Evolutionary conservation across 1,140 invertebrate genomes (phyloP), one percentile per base, ranked within the genome.

Genomic region (Battus philenor): DNA sequence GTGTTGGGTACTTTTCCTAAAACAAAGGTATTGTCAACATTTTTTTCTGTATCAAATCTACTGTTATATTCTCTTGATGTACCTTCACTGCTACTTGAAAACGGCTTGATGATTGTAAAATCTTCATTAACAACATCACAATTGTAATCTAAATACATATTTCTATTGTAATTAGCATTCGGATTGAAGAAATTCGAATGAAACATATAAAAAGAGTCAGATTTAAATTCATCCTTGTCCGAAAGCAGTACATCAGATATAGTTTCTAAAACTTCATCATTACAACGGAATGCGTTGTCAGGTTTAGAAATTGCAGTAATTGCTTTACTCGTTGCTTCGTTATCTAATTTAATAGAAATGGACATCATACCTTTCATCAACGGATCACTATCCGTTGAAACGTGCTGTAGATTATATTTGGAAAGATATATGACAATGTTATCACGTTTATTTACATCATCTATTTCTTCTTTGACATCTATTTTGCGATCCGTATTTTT

Each of bases 401-500:
- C 62, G 33, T 69, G 56, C 30, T 73, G 57, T 12, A 75, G 43
- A 45, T 67, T 44, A 24, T 69, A 73, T 29, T 70, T 65, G 16
- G 71, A 68, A 18, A 75, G 52, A 47, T 73, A 56, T 20, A 78
- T 59, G 5, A 67, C 47, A 27, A 73, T 18, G 5, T 61, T 63
- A 22, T 68, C 65, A 20, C 61, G 50, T 24, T 66, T 33, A 15
- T 32, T 15, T 17, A 54, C 45, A 47, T 67, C 49, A 26, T 32
- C 38, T 9, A 48, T 50, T 8, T 53, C 47, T 12, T 49, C 59
- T 20, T 13, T 20, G 6, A 6, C 2, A 20, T n/a, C n/a, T n/a
- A 20, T 3, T 20, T 20, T 6, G 18, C 18, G 18, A 20, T 20
- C 18, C 18, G 49, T 16, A 59, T 64, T 50, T 54, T 49, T 54